These are phyloP conservation scores for Clunio marinus DNA, from an alignment of 2,888 invertebrate genomes.

Conservation along the genomic window DNA sequence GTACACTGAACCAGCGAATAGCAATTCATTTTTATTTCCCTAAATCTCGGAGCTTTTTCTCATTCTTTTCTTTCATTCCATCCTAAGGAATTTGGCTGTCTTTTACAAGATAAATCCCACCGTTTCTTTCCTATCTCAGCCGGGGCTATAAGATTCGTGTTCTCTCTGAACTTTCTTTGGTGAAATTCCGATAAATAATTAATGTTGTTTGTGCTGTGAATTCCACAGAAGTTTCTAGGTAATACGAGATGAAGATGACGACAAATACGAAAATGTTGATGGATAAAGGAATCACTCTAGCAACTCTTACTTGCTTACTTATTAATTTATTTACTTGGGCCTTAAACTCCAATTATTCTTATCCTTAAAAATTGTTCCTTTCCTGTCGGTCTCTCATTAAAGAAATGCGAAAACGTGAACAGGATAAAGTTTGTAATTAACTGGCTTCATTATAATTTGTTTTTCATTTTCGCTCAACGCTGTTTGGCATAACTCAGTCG, in stretches of 20 bases:
- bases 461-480: not conserved
- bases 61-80: not conserved
- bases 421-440: conserved; percentile 18
- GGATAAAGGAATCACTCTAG: not conserved
- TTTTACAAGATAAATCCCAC: not conserved
- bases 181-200: not conserved
- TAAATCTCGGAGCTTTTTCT: not conserved
- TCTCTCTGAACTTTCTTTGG: no score
- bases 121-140: no score
- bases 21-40: conserved; percentile 18
- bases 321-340: no score
- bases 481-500: not conserved
- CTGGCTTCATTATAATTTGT: conserved; percentile 21
- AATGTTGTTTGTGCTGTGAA: not conserved
- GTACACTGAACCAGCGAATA: not conserved
- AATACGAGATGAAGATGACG: not conserved
- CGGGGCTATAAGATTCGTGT: no score
- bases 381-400: conserved; percentile 21
- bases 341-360: no score
- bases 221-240: not conserved
- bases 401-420: not conserved
- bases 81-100: not conserved
- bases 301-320: not conserved
- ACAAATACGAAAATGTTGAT: not conserved
- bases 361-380: no score